Conservation (phyloP, 2,113 vertebrate genomes). For the Telmatochromis brichardi region DNA sequence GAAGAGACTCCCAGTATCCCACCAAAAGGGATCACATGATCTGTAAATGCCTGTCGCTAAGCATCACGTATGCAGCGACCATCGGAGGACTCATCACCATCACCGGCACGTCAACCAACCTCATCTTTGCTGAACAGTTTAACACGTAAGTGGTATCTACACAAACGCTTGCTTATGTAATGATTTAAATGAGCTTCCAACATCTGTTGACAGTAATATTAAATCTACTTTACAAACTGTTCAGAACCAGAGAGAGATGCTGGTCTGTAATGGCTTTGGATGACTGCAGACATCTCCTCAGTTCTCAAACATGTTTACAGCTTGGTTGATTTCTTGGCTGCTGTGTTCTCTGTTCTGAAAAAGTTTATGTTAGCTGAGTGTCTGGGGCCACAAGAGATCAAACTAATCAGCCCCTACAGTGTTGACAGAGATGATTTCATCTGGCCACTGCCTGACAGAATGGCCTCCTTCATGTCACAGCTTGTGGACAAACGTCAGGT, state of each 20-base stretch:
- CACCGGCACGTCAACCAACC: constrained; percentile 95
- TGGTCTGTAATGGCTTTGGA: neutral
- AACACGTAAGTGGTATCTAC: constrained; percentile 79
- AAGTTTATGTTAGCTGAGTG: neutral
- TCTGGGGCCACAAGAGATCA: constrained; percentile 3
- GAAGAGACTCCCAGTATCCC: constrained; percentile 78
- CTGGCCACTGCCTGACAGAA: constrained; percentile 26
- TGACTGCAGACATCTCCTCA: neutral
- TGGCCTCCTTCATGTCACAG: constrained; percentile 45
- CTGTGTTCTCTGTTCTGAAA: neutral
- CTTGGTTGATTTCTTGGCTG: neutral
- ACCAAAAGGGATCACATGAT: constrained; percentile 91
- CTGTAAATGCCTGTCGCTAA: constrained; percentile 93
- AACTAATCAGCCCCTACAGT: constrained; percentile 32
- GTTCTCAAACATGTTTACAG: neutral
- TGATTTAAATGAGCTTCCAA: neutral
- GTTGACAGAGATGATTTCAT: constrained; percentile 42
- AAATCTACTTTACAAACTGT: neutral
- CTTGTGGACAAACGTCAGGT: constrained; percentile 56
- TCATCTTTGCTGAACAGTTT: constrained; percentile 97
- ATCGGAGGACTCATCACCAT: constrained; percentile 96
- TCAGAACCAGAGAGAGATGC: neutral
- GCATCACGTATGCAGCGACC: constrained; percentile 92
- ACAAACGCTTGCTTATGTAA: neutral
- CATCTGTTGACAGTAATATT: neutral